Evolutionary conservation across 2,113 vertebrate species (phyloP), one percentile per base, ranked within the genome.

Genomic region (Phylloscopus whistleri): DNA sequence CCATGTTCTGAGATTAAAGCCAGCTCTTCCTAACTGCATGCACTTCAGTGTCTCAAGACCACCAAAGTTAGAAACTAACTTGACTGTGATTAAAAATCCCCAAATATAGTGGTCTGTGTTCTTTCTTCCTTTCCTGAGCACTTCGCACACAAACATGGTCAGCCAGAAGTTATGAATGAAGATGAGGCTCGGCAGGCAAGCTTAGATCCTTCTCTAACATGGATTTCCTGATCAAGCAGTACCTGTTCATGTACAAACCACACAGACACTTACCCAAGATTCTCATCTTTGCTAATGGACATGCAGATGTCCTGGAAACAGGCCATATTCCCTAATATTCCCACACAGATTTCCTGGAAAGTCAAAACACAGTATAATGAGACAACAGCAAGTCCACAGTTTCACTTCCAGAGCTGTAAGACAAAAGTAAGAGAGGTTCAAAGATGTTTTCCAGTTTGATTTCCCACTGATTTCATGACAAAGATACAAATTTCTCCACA

Each of bases 251-350:
- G 7, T 24, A 41, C 21, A 83, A 70, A 90, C n/a, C 69, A 66
- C 19, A 49, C 11, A 60, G 16, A 80, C 44, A 97, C 99, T 96
- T 95, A 99, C 99, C 99, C 98, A 33, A 99, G 97, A 95, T 98
- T 98, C 85, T 99, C 97, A 92, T 99, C 98, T 92, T 98, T 98
- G 95, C 99, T 99, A 52, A 99, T 98, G 89, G 98, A 97, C 92
- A 98, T 70, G 95, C 99, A 99, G 31, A 99, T 98, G 35, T 99
- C 98, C 89, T 98, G 98, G 95, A 99, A 99, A 98, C 99, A 99
- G 79, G 99, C 98, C 97, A 99, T 99, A 84, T 99, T 99, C 37
- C 99, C 99, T 52, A 99, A 97, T 96, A 99, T 99, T 94, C 99
- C 99, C 76, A 99, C 98, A 93, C 99, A 99, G 69, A 99, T 99